These are phyloP conservation scores for Stenotaenia linearis DNA, from an alignment of 2,888 invertebrate genomes.

Conservation along the genomic window DNA sequence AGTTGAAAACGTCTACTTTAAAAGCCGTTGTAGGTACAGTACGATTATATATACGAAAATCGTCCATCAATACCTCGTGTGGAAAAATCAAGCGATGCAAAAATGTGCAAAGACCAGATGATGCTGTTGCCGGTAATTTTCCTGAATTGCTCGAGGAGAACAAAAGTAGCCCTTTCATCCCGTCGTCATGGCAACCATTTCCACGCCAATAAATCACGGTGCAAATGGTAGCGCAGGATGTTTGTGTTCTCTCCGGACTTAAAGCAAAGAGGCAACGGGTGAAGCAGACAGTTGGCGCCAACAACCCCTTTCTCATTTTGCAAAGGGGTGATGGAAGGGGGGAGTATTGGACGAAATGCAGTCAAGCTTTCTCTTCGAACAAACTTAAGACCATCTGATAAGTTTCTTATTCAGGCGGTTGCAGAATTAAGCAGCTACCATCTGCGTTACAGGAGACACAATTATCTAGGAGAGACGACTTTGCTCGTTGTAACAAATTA, in stretches of 20 bases:
- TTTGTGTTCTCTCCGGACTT: not conserved
- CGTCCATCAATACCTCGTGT: not conserved
- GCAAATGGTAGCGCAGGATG: not conserved
- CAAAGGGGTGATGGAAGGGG: no score
- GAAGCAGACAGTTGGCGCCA: conserved; percentile 9
- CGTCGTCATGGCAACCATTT: not conserved
- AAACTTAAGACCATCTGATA: not conserved
- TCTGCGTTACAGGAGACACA: conserved; percentile 4
- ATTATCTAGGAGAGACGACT: not conserved
- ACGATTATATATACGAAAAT: not conserved
- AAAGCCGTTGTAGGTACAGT: not conserved
- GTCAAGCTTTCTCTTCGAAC: not conserved
- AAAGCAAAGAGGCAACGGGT: conserved; percentile 9
- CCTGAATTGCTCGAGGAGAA: not conserved
- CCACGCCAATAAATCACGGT: not conserved
- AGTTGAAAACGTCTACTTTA: not conserved
- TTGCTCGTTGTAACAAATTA: not conserved
- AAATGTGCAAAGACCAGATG: not conserved
- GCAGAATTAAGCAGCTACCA: not conserved
- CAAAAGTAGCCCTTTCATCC: conserved; percentile 1
- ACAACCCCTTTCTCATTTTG: not conserved
- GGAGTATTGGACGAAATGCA: not conserved
- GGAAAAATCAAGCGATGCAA: not conserved
- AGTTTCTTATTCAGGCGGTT: not conserved
- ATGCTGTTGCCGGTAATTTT: not conserved